These are phyloP conservation scores for Epicauta chinensis DNA, from an alignment of 1,140 invertebrate genomes.

Conservation along the genomic window DNA sequence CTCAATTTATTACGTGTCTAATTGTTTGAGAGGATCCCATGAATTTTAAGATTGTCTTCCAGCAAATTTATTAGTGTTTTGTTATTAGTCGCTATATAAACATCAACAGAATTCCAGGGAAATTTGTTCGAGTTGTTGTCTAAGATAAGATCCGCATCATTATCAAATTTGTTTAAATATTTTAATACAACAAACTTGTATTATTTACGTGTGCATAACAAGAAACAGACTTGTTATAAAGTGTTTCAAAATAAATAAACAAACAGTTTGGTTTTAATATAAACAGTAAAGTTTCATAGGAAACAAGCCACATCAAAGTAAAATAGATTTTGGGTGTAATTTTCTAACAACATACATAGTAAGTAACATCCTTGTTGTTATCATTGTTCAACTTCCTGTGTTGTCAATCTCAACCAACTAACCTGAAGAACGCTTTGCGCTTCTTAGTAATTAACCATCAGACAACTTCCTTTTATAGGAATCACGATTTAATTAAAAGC, in stretches of 20 bases:
- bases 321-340: slow-evolving; percentile 11
- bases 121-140: too few species aligned
- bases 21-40: slow-evolving; percentile 8
- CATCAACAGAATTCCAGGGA: too few species aligned
- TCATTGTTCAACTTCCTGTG: too few species aligned
- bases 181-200: too few species aligned
- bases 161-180: too few species aligned
- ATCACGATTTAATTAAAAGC: slow-evolving; percentile 12
- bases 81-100: too few species aligned
- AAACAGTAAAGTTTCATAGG: slow-evolving; percentile 6
- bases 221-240: too few species aligned
- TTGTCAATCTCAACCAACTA: not conserved
- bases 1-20: slow-evolving; percentile 13
- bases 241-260: slow-evolving; percentile 8
- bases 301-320: slow-evolving; percentile 10
- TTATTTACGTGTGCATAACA: too few species aligned
- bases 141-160: too few species aligned
- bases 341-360: slow-evolving; percentile 8
- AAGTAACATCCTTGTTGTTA: slow-evolving; percentile 1
- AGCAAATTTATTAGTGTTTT: not conserved
- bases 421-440: slow-evolving; percentile 14
- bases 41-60: slow-evolving; percentile 6
- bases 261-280: slow-evolving; percentile 6
- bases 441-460: slow-evolving; percentile 15
- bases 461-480: slow-evolving; percentile 14